phyloP scores from a whole-genome alignment of 1,140 invertebrate species.

The Drosophila burlai region DNA sequence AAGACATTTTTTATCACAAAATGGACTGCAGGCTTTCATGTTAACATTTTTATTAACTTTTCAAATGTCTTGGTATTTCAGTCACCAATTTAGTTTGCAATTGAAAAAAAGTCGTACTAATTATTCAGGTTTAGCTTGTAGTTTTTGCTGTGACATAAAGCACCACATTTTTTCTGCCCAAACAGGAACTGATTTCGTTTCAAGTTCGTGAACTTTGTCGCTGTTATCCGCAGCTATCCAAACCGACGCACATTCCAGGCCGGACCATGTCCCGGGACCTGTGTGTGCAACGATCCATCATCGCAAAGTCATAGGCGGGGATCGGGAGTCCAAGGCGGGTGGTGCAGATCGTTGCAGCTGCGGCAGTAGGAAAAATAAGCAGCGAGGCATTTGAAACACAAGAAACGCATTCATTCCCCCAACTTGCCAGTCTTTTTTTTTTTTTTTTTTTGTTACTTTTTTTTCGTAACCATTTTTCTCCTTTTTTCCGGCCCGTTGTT shows the following conservation, averaged over 20 bases:
- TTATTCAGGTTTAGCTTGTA: conserved; percentile 5
- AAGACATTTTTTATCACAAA: not conserved
- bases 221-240: conserved; percentile 16
- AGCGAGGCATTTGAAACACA: conserved; percentile 63
- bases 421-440: conserved; percentile 24
- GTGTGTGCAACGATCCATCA: conserved; percentile 78
- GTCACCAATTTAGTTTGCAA: not conserved
- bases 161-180: not conserved
- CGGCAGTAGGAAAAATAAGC: conserved; percentile 24
- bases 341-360: conserved; percentile 30
- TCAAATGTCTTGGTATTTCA: not conserved
- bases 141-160: not conserved
- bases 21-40: not conserved
- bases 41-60: conserved; percentile 10
- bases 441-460: conserved; percentile 12
- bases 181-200: conserved; percentile 16
- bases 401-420: conserved; percentile 76
- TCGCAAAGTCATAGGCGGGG: conserved; percentile 38
- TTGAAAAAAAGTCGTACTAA: not conserved
- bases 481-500: conserved; percentile 20
- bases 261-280: conserved; percentile 54
- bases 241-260: conserved; percentile 56
- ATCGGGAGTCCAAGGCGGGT: conserved; percentile 17
- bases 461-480: conserved; percentile 17
- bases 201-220: conserved; percentile 57